phyloP scores from a whole-genome alignment of 2,888 invertebrate species.

The Sarcophaga rosellei region DNA sequence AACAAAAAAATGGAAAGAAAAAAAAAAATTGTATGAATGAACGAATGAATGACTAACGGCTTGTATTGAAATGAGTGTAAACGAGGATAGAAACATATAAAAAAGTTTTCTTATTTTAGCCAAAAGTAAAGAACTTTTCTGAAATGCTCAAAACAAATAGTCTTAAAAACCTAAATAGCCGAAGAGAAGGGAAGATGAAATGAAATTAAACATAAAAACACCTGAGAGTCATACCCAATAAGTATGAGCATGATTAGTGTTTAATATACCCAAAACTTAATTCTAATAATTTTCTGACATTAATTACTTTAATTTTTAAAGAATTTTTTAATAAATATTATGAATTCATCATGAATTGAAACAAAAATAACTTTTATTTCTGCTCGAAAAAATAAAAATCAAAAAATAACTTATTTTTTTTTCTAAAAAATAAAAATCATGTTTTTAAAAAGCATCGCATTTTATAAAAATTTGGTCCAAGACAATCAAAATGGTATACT shows the following conservation, averaged over 20 bases:
- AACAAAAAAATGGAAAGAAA: conserved; percentile 17
- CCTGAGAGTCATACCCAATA: conserved; percentile 43
- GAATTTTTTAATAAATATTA: too few relatives aligned
- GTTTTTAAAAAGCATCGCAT: too few relatives aligned
- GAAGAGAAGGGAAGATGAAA: not conserved
- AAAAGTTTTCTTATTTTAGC: conserved; percentile 15
- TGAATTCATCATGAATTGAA: too few relatives aligned
- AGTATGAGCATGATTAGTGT: conserved; percentile 8
- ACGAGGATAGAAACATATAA: conserved; percentile 3
- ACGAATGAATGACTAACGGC: conserved; percentile 21
- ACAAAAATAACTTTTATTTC: too few relatives aligned
- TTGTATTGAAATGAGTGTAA: not conserved
- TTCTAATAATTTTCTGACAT: too few relatives aligned
- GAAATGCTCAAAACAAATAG: conserved; percentile 35
- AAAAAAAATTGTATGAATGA: conserved; percentile 14
- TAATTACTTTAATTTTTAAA: too few relatives aligned
- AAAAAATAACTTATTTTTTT: too few relatives aligned
- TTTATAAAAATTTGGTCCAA: too few relatives aligned
- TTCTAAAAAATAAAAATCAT: too few relatives aligned
- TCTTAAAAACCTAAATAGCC: conserved; percentile 56
- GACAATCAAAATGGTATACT: too few relatives aligned
- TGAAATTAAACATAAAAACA: conserved; percentile 55
- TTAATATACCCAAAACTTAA: too few relatives aligned
- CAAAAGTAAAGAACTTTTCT: conserved; percentile 28
- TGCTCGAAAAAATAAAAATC: too few relatives aligned